Base-by-base conservation (phyloP, 1,140 invertebrate species). In the Drosophila azteca region DNA sequence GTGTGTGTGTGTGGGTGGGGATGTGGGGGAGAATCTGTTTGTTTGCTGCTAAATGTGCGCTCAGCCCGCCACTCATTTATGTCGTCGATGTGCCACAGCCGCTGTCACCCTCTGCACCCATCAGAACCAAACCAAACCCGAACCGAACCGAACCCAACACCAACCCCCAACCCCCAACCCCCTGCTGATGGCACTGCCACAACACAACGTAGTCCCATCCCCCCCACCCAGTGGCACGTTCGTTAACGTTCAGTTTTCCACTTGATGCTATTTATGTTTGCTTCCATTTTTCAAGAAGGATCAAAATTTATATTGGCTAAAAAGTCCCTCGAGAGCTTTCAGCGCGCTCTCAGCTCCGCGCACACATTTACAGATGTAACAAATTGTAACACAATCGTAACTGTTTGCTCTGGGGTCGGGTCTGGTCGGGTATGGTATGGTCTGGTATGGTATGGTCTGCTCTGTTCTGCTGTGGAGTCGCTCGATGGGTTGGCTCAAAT, bases 301-400 rank as follows among this genome's bases (percentile, higher is more conserved):
- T 87, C 83, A 87, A 87, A 87, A 87, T 87, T 87, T 87, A 87
- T 87, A 87, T 87, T 87, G 83, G 83, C 83, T 87, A 87, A 87
- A 87, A 87, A 87, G 83, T 87, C 83, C 83, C 83, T 79, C 68
- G 83, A 87, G 83, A 88, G 83, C 83, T 88, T 82, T 88, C 67
- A 67, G 60, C 71, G 53, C 58, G 52, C 44, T 65, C 44, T 8
- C 41, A 7, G 48, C 63, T 66, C 8, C 60, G 53, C 61, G 66
- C 58, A 54, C 74, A 87, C 83, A 87, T 78, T 88, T 88, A 88
- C 83, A 88, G 84, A 73, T 88, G 83, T 88, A 88, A 88, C 83
- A 88, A 88, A 88, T 88, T 88, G 83, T 88, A 88, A 88, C 84
- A 83, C 83, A 88, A 88, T 88, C 83, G 83, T 88, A 89, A 88